Evolutionary conservation across 1,140 invertebrate species (phyloP).

Genomic region (Hycleus cichorii): DNA sequence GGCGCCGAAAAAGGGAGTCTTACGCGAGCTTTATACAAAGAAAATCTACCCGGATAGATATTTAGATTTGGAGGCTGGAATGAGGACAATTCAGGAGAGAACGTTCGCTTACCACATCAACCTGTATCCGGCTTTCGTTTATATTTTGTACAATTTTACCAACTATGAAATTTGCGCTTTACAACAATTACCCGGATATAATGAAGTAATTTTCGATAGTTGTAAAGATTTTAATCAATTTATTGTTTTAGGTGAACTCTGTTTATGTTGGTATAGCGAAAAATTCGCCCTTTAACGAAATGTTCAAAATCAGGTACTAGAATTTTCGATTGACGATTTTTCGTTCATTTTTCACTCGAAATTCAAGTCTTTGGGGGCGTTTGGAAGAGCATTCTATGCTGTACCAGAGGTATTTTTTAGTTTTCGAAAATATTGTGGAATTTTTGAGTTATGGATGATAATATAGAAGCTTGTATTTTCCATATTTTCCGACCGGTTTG

Average conservation of each 20-base stretch:
- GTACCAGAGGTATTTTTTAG: too few relatives aligned
- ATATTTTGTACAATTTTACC: slow-evolving; percentile 24
- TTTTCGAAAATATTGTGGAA: too few relatives aligned
- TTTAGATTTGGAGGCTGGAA: slow-evolving; percentile 20
- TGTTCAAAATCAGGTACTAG: slow-evolving; percentile 38
- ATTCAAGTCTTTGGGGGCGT: too few relatives aligned
- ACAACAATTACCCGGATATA: slow-evolving; percentile 25
- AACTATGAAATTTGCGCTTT: slow-evolving; percentile 31
- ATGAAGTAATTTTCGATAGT: not conserved
- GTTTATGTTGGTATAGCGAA: slow-evolving; percentile 43
- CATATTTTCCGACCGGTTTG: not conserved
- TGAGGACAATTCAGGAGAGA: slow-evolving; percentile 25
- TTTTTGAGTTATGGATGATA: too few relatives aligned
- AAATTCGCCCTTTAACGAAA: slow-evolving; percentile 43
- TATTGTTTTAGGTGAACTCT: slow-evolving; percentile 23
- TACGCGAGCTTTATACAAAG: slow-evolving; percentile 21
- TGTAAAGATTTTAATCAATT: too few relatives aligned
- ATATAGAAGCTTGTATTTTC: too few relatives aligned
- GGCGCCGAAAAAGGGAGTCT: slow-evolving; percentile 11
- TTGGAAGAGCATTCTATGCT: too few relatives aligned
- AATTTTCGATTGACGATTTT: too few relatives aligned
- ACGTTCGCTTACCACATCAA: slow-evolving; percentile 29
- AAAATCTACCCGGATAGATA: slow-evolving; percentile 23
- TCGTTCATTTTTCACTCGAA: too few relatives aligned
- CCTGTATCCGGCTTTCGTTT: slow-evolving; percentile 17